phyloP scores from a whole-genome alignment of 1,140 invertebrate genomes.

The Aphidius gifuensis region DNA sequence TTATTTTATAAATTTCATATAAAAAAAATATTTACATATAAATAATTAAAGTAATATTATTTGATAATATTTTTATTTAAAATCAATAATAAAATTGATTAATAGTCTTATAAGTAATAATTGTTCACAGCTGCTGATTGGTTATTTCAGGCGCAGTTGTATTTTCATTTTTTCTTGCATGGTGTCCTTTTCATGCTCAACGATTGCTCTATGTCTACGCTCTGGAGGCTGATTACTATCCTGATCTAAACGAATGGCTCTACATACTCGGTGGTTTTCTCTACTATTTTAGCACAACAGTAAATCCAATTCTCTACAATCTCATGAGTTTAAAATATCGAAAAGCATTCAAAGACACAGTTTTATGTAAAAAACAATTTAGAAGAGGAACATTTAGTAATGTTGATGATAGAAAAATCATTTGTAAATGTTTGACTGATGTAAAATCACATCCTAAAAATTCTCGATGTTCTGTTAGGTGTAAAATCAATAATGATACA shows the following conservation, averaged over 20 bases:
- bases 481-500: constrained; percentile 33
- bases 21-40: too few species aligned
- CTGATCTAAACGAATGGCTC: constrained; percentile 72
- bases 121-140: too few species aligned
- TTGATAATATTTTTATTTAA: too few species aligned
- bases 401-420: constrained; percentile 9
- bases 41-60: too few species aligned
- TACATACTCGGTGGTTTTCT: constrained; percentile 77
- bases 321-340: constrained; percentile 86
- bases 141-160: constrained; percentile 81
- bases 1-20: too few species aligned
- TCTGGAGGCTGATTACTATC: constrained; percentile 59
- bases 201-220: constrained; percentile 74
- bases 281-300: constrained; percentile 84
- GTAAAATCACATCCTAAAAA: not conserved
- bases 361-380: constrained; percentile 54
- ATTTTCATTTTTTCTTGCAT: constrained; percentile 94
- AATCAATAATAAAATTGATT: too few species aligned
- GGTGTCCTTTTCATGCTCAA: constrained; percentile 95
- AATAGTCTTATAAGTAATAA: too few species aligned
- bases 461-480: constrained; percentile 11
- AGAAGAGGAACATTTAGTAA: not conserved
- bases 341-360: constrained; percentile 71
- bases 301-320: constrained; percentile 90
- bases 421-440: constrained; percentile 16